A percentile compares a stretch with the other conserved stretches of the same genome.
phyloP scores from a whole-genome alignment of 2,797 vertebrate species.

The Sebastes reedi region DNA sequence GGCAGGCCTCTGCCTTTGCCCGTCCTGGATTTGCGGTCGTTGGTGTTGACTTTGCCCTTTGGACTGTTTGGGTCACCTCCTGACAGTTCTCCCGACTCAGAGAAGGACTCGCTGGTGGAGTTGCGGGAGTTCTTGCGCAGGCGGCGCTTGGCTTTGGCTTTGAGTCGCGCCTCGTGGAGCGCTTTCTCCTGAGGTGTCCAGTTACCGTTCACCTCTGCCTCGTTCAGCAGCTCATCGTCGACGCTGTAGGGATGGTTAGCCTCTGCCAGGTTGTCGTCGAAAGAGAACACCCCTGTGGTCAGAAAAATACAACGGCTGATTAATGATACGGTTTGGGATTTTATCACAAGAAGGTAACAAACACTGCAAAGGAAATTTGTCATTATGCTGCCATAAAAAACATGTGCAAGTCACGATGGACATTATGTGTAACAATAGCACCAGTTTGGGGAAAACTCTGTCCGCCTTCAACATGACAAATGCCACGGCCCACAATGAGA shows the following conservation, averaged over 20 bases:
- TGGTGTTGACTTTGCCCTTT: slow-evolving; percentile 78
- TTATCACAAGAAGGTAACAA: background rate
- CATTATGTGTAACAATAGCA: background rate
- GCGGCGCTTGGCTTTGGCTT: slow-evolving; percentile 88
- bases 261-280: slow-evolving; percentile 33
- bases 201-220: slow-evolving; percentile 79
- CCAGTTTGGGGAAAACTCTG: background rate
- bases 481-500: background rate
- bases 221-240: slow-evolving; percentile 76
- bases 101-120: slow-evolving; percentile 83
- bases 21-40: slow-evolving; percentile 86
- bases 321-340: background rate
- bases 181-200: slow-evolving; percentile 91
- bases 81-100: slow-evolving; percentile 76
- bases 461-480: background rate
- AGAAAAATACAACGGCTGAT: background rate
- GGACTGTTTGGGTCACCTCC: slow-evolving; percentile 81
- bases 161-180: slow-evolving; percentile 87
- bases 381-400: background rate
- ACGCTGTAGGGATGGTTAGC: slow-evolving; percentile 61
- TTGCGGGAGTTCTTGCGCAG: slow-evolving; percentile 86
- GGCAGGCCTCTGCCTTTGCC: slow-evolving; percentile 90
- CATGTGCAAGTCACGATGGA: background rate
- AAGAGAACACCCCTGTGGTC: slow-evolving; percentile 66
- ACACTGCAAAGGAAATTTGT: background rate